Evolutionary conservation across 2,888 invertebrate genomes (phyloP), one percentile per base, ranked within the genome.

Genomic region (Mythimna loreyi): DNA sequence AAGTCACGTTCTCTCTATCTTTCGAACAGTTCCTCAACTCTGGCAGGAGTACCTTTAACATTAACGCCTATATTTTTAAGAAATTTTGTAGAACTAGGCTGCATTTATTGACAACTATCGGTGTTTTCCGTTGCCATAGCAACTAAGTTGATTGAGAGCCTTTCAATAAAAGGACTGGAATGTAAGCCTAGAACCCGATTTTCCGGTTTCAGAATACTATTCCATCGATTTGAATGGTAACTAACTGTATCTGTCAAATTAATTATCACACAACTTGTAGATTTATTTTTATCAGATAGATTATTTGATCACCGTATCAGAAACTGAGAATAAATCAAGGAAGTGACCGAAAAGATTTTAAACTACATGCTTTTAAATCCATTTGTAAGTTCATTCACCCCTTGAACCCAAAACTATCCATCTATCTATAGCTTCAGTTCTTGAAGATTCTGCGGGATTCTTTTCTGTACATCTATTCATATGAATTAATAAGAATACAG

Each of bases 361-460:
- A 52, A 75, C 33, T 40, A 40, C 40, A 40, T 16, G 19, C 16
- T 45, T 75, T 16, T 45, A 28, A 43, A 47, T 56, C 11, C 11
- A 53, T 47, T 30, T 2, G 9, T 16, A 16, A 45, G 28, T 65
- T 43, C 21, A 65, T 50, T 50, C 6, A 56, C 43, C n/a, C 4
- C 16, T 43, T 11, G 4, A 25, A 25, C 8, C 33, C 1, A 33
- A 50, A 7, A 30, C 30, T 2, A n/a, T n/a, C n/a, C n/a, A n/a
- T 52, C 4, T 19, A 21, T 16, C n/a, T 40, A 16, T 16, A 60
- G 45, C n/a, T 63, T 21, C 7, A 19, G n/a, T 9, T 13, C 3
- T 45, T 25, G 9, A n/a, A 33, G 30, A 33, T 23, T n/a, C 3
- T 40, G 9, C 3, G 28, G 19, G 9, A 19, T 9, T 9, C 19